Conservation (phyloP, 2,113 vertebrate genomes). For the Tragelaphus scriptus region DNA sequence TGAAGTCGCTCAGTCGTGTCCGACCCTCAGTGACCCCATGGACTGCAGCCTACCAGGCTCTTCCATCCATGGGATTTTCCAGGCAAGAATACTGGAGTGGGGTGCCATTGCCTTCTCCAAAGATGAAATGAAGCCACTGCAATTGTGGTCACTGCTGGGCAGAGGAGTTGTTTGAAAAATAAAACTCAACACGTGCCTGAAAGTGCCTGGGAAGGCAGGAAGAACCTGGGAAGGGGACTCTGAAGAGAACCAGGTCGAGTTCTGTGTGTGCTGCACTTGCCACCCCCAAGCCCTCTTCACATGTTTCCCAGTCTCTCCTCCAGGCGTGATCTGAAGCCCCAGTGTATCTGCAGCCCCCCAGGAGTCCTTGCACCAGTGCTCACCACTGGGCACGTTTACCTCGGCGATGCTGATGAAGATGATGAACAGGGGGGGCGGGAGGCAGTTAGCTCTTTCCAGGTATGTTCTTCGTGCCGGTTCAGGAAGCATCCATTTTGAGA, state of each 20-base stretch:
- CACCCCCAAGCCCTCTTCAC: background rate
- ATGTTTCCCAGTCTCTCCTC: background rate
- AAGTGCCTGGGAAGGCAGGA: background rate
- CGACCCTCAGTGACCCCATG: rapidly evolving
- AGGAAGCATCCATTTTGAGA: conserved; percentile 91
- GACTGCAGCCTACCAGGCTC: no score
- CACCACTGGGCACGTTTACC: conserved; percentile 68
- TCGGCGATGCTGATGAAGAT: conserved; percentile 87
- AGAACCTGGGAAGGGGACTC: background rate
- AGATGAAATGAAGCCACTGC: background rate
- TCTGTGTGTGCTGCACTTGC: background rate
- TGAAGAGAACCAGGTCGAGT: background rate
- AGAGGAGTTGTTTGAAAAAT: background rate
- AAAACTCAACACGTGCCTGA: background rate
- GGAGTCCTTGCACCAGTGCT: rapidly evolving
- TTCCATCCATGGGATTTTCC: no score
- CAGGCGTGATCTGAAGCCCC: background rate
- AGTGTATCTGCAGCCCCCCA: background rate
- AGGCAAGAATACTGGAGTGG: no score
- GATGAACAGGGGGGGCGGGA: conserved; percentile 91
- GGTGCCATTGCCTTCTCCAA: no score
- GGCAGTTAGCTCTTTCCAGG: conserved; percentile 87
- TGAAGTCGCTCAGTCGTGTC: no score
- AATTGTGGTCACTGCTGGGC: background rate
- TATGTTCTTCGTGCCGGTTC: conserved; percentile 77